phyloP scores from a whole-genome alignment of 2,888 invertebrate genomes.

The Dinocampus coccinellae region DNA sequence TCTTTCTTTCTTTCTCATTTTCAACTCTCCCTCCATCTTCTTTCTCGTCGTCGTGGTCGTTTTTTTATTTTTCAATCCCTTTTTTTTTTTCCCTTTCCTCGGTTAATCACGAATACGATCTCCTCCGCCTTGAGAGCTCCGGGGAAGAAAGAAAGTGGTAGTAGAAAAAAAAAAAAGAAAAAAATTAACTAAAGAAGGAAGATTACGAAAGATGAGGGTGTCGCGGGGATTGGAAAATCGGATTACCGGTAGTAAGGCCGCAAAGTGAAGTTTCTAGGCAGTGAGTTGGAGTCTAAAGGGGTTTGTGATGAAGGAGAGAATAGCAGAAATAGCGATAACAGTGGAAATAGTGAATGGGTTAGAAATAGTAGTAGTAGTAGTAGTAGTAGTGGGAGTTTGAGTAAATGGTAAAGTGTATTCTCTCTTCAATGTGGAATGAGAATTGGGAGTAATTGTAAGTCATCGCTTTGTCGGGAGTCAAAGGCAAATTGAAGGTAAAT shows the following conservation, averaged over 20 bases:
- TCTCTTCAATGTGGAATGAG: conserved; percentile 5
- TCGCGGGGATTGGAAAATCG: conserved; percentile 28
- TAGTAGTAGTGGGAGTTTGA: no score
- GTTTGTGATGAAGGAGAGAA: no score
- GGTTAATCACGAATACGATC: conserved; percentile 34
- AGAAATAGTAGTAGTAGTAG: neutral
- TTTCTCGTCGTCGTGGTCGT: no score
- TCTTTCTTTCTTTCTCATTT: neutral
- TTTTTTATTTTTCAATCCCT: no score
- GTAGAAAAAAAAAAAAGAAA: conserved; percentile 22
- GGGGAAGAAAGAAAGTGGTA: conserved; percentile 34
- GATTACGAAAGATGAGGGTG: conserved; percentile 24
- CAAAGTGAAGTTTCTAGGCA: conserved; percentile 9
- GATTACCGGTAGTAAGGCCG: conserved; percentile 29
- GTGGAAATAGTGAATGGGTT: neutral
- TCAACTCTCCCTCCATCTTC: no score
- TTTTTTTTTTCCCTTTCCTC: conserved; percentile 12
- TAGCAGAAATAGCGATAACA: no score
- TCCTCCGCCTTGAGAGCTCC: conserved; percentile 15
- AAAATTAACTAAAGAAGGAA: conserved; percentile 36
- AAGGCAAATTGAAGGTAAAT: conserved; percentile 13
- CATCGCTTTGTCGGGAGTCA: neutral
- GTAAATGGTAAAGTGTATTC: conserved; percentile 11
- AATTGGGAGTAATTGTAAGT: conserved; percentile 27
- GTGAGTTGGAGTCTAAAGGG: neutral